These are phyloP conservation scores for Aphidius gifuensis DNA, from an alignment of 1,140 invertebrate species.

Conservation along the genomic window DNA sequence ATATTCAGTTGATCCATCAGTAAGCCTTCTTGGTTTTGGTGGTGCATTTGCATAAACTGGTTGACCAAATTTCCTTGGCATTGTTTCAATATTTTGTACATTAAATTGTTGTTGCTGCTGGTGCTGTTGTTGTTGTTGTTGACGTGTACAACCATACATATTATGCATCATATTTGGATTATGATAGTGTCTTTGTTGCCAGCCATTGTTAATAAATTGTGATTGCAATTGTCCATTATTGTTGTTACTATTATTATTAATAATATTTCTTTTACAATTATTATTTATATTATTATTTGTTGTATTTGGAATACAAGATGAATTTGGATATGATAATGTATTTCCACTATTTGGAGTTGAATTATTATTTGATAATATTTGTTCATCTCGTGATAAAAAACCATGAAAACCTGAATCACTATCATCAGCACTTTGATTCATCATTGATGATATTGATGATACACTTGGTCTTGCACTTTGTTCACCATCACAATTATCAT, in stretches of 20 bases:
- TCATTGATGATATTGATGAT: conserved; percentile 53
- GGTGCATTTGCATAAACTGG: conserved; percentile 87
- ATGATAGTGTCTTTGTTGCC: conserved; percentile 30
- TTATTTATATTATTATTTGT: conserved; percentile 42
- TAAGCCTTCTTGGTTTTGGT: conserved; percentile 74
- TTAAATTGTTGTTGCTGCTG: conserved; percentile 20
- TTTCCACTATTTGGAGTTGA: conserved; percentile 47
- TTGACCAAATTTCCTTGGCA: conserved; percentile 52
- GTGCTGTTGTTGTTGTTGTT: conserved; percentile 12
- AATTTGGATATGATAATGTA: conserved; percentile 45
- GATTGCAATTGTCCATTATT: conserved; percentile 42
- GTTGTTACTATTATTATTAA: not conserved
- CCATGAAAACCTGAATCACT: conserved; percentile 61
- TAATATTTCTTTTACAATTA: conserved; percentile 30
- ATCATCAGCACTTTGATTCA: conserved; percentile 59
- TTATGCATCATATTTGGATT: conserved; percentile 32
- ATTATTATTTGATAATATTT: conserved; percentile 46
- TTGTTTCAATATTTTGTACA: conserved; percentile 36
- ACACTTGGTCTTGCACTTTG: conserved; percentile 49
- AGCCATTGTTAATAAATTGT: not conserved
- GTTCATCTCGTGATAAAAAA: conserved; percentile 52
- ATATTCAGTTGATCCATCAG: conserved; percentile 64
- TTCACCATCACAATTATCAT: conserved; percentile 32
- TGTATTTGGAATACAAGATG: no score
- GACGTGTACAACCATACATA: conserved; percentile 19